These are phyloP conservation scores for Ectropis grisescens DNA, from an alignment of 1,140 invertebrate genomes.

Conservation along the genomic window DNA sequence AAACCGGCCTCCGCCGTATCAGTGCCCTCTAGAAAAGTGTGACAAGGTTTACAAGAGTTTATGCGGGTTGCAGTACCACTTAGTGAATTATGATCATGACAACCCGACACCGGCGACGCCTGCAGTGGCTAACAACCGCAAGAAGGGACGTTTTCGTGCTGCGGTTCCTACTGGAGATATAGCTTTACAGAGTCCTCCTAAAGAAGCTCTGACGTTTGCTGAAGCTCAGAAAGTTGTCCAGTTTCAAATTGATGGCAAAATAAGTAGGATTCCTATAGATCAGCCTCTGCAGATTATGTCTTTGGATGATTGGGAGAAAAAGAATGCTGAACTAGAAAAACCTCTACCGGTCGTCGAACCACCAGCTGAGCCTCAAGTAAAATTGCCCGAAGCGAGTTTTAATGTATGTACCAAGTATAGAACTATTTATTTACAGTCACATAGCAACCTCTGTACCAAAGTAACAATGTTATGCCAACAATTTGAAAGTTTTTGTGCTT, in stretches of 20 bases:
- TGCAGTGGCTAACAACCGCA: constrained; percentile 56
- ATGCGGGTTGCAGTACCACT: constrained; percentile 87
- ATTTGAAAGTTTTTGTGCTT: no score
- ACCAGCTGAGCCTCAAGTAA: constrained; percentile 68
- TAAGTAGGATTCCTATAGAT: constrained; percentile 73
- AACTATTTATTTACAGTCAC: no score
- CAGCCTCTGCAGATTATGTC: constrained; percentile 74
- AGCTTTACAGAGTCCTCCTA: constrained; percentile 63
- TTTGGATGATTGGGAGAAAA: constrained; percentile 74
- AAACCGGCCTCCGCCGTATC: constrained; percentile 85
- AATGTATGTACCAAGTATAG: no score
- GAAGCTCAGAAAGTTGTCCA: constrained; percentile 87
- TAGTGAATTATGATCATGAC: constrained; percentile 87
- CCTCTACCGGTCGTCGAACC: constrained; percentile 64
- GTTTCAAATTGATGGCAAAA: constrained; percentile 85
- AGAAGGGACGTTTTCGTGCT: constrained; percentile 64
- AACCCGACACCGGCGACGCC: constrained; percentile 72
- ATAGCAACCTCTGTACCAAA: no score
- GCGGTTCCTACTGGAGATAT: constrained; percentile 62
- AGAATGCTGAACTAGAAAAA: constrained; percentile 71
- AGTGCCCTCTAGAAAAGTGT: constrained; percentile 87
- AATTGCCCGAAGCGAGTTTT: constrained; percentile 87
- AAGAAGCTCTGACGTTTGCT: constrained; percentile 79
- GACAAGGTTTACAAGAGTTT: constrained; percentile 89
- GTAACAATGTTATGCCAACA: no score